Base-by-base conservation (phyloP, 2,113 vertebrate genomes). In the Nothoprocta pentlandii region DNA sequence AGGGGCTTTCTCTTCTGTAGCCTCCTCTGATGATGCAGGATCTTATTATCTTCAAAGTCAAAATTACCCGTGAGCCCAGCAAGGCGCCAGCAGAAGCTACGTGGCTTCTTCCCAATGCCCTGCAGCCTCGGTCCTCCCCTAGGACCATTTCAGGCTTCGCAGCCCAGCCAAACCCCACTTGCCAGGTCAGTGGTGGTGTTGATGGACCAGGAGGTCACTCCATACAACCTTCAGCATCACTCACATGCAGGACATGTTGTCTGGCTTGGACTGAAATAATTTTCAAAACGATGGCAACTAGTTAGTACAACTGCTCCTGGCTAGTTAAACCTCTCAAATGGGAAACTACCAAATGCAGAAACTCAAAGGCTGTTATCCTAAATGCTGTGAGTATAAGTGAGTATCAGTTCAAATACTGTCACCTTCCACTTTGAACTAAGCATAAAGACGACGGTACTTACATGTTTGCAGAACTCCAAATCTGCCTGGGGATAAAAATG, bases 191-290 rank as follows among this genome's bases (percentile, higher is more conserved):
- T 22, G 32, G 28, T 7, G 12, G 54, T 14, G 30, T 9, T 56
- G 54, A 30, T 16, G 54, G 28, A 32, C 54, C 16, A 10, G 17
- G 16, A 58, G 30, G 41, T 21, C 30, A 5, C 39, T 54, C 51
- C 41, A 63, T 42, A 20, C 34, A 68, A 22, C 28, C 51, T 32
- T 66, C 51, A 51, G 41, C 53, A 36, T 6, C 59, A 30, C 0
- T 0, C n/a, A 59, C 8, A 13, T 0, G 7, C 2, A 28, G 34
- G 59, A 80, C 87, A 6, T 0, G 2, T 0, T 32, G 42, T 36
- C 83, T 74, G 23, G 8, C n/a, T 58, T 10, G 44, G 39, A 80
- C 62, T 46, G 34, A 16, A 80, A 49, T 42, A 68, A 77, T 59
- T 46, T 87, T 21, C 54, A 80, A 74, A 89, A 56, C 2, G 53